Base-by-base conservation (phyloP, 2,113 vertebrate species). In the Engraulis encrasicolus region DNA sequence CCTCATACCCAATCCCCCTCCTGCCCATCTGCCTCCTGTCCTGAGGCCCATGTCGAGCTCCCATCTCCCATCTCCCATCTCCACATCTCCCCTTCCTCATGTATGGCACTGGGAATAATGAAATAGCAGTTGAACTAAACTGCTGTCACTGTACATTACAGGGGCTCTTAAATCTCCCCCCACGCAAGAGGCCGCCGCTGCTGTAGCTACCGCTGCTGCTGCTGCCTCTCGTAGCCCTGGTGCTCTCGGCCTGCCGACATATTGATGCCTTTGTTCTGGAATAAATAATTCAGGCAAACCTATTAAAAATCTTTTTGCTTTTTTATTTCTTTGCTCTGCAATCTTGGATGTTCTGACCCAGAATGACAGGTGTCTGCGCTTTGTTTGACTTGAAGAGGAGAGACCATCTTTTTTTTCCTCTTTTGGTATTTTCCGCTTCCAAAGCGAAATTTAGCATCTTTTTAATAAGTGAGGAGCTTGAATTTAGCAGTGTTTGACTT, bases 401-500 rank as follows among this genome's bases (percentile, higher is more conserved):
- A 80, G 52, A 45, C 61, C 61, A 31, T 38, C 58, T 50, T 79
- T 84, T 84, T 82, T 83, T 81, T 81, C 80, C 84, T 80, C 81
- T 78, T 19, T n/a, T 83, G 17, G 12, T 84, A 82, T 87, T 80
- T 83, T 66, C 27, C 61, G 14, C 71, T 77, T 80, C 77, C 48
- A 81, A 82, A 36, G 23, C 61, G 45, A 52, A 80, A 79, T 91
- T 91, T 88, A 85, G 84, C 82, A 27, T 84, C 78, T n/a, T 79
- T 49, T 66, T 50, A 19, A 80, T 78, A 66, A 78, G 82, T 81
- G 84, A 83, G 88, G 83, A 84, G 78, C 36, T 82, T 83, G 86
- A 82, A 88, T 91, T 88, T 89, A 89, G 87, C 86, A 79, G 85
- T 85, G 85, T 90, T 78, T 78, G 82, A 87, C 86, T 85, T 88